These are phyloP conservation scores for Oxyscelio sp. DNA, from an alignment of 2,888 invertebrate genomes.

Conservation along the genomic window DNA sequence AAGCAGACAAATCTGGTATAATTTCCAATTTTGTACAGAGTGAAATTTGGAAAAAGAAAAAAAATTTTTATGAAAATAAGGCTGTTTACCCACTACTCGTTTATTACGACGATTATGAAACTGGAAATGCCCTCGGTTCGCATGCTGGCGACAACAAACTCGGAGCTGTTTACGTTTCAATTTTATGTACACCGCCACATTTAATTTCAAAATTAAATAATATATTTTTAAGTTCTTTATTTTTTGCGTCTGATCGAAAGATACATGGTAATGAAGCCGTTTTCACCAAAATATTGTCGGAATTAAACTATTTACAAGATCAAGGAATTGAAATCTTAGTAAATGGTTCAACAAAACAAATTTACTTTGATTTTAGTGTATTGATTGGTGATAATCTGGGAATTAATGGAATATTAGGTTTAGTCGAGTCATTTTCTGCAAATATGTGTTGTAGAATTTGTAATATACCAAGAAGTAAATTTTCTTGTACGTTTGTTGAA, in stretches of 20 bases:
- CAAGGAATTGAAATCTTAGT: neutral
- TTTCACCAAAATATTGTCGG: constrained; percentile 11
- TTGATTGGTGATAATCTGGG: constrained; percentile 19
- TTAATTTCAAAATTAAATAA: constrained; percentile 11
- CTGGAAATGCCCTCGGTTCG: neutral
- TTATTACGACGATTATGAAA: neutral
- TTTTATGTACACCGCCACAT: neutral
- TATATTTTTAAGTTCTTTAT: constrained; percentile 14
- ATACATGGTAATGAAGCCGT: neutral
- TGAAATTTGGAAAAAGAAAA: neutral
- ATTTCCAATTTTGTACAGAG: neutral
- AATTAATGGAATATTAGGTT: constrained; percentile 1
- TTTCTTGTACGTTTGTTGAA: neutral
- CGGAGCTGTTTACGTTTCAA: constrained; percentile 2
- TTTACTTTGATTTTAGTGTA: constrained; percentile 25
- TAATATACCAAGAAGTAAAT: neutral
- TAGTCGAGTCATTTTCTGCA: constrained; percentile 10
- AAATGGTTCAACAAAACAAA: neutral
- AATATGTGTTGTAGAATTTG: constrained; percentile 14
- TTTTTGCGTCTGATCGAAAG: constrained; percentile 10
- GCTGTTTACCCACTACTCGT: neutral
- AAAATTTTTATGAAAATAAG: neutral
- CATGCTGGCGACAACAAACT: neutral
- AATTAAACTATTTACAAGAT: constrained; percentile 10
- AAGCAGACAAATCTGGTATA: neutral